These are phyloP conservation scores for Oncorhynchus mykiss DNA, from an alignment of 2,113 vertebrate genomes.

Conservation along the genomic window DNA sequence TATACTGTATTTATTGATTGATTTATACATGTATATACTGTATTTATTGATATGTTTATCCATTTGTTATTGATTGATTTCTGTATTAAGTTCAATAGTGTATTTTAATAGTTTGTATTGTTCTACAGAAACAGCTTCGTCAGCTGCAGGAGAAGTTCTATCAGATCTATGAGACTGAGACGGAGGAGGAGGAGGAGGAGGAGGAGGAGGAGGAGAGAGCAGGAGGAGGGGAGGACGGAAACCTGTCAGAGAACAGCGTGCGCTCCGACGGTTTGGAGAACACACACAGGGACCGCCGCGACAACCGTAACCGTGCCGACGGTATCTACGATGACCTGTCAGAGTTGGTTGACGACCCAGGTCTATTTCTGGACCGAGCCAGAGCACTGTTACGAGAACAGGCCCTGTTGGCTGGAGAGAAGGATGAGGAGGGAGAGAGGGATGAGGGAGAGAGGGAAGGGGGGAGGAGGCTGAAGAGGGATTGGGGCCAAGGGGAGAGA, in stretches of 20 bases:
- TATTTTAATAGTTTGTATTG: not conserved
- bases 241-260: conserved; percentile 95
- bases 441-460: conserved; percentile 77
- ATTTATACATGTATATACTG: not conserved
- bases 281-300: conserved; percentile 48
- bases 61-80: not conserved
- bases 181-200: conserved; percentile 92
- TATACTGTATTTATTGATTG: not conserved
- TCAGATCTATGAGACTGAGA: conserved; percentile 98
- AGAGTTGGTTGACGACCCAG: conserved; percentile 85
- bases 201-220: conserved; percentile 88
- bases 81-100: not conserved
- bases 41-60: not conserved
- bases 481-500: conserved; percentile 77
- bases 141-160: conserved; percentile 99
- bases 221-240: conserved; percentile 94
- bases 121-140: conserved; percentile 90
- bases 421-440: conserved; percentile 77
- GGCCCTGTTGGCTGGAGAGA: conserved; percentile 75
- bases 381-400: conserved; percentile 91
- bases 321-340: conserved; percentile 85
- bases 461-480: conserved; percentile 75
- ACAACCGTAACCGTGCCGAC: not conserved
- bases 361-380: conserved; percentile 91
- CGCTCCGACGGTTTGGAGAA: conserved; percentile 89